Evolutionary conservation across 2,888 invertebrate genomes (phyloP).

Genomic region (Parnassius mnemosyne): DNA sequence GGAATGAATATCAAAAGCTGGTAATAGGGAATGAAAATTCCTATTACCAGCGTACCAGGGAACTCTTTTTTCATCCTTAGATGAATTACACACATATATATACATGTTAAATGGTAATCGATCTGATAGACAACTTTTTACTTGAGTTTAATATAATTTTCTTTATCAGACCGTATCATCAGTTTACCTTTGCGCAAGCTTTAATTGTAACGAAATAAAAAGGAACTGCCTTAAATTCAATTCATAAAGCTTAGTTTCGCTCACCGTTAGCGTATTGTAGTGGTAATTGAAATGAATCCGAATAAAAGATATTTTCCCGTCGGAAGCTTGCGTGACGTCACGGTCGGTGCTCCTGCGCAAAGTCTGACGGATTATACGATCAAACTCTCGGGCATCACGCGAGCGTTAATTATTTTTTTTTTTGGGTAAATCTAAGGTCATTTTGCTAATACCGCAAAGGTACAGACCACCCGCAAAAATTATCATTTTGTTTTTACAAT

Average conservation of each 20-base stretch:
- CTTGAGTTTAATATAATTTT: conserved; percentile 41
- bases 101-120: conserved; percentile 28
- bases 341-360: conserved; percentile 48
- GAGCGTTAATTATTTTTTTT: conserved; percentile 42
- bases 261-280: neutral
- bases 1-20: too few species aligned
- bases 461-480: conserved; percentile 1
- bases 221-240: neutral
- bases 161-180: conserved; percentile 49
- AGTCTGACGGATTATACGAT: conserved; percentile 54
- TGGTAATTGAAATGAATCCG: conserved; percentile 17
- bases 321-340: conserved; percentile 59
- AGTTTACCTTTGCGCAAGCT: conserved; percentile 32
- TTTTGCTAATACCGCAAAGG: conserved; percentile 28
- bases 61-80: too few species aligned
- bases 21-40: too few species aligned
- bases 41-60: too few species aligned
- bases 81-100: too few species aligned
- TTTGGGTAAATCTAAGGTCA: conserved; percentile 38
- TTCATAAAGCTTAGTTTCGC: conserved; percentile 9
- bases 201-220: conserved; percentile 1
- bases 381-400: conserved; percentile 50
- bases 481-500: neutral
- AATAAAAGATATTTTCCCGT: conserved; percentile 44
- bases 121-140: conserved; percentile 34